Base-by-base conservation (phyloP, 1,140 invertebrate genomes). In the Holotrichia oblita region DNA sequence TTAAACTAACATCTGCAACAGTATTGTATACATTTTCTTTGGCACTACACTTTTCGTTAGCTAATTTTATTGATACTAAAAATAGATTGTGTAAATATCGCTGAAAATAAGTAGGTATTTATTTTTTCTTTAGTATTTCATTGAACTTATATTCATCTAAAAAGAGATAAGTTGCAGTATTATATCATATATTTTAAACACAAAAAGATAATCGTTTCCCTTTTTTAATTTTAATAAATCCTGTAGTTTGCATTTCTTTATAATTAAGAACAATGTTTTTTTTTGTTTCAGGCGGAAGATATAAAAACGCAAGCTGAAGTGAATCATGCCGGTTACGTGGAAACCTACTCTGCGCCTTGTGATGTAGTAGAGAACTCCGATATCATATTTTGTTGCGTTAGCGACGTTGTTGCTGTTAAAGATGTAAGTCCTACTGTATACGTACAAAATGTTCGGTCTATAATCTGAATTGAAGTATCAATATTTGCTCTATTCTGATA, bases 321-420 rank as follows among this genome's bases (percentile, higher is more conserved):
- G 41, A 81, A 79, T 40, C 80, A 83, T 59, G 73, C 80, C 1
- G 83, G 84, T 6, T 81, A 80, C 14, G 85, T 86, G 14, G 73
- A 84, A 55, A 82, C 81, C 1, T 85, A 79, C 72, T 75, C 82
- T 10, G 98, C 96, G 12, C 97, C 97, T 4, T 95, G 94, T 79
- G 97, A 99, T 86, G 97, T 99, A 0, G 93, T 99, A 3, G 90
- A 92, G 73, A 92, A 93, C 69, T 95, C 96, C 0, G 97, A 99
- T 86, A 96, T 99, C 55, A 98, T 96, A 40, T 99, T 99, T 86
- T 97, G 94, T 0, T 99, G 97, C 87, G 96, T 99, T 6, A 92
- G 96, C 10, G 96, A 99, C 88, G 95, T 97, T 14, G 92, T 94
- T 83, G 96, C 96, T 76, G 95, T 96, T 10, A 97, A 97, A 92